Evolutionary conservation across 2,113 vertebrate species (phyloP), one percentile per base, ranked within the genome.

Genomic region (Stegastes partitus): DNA sequence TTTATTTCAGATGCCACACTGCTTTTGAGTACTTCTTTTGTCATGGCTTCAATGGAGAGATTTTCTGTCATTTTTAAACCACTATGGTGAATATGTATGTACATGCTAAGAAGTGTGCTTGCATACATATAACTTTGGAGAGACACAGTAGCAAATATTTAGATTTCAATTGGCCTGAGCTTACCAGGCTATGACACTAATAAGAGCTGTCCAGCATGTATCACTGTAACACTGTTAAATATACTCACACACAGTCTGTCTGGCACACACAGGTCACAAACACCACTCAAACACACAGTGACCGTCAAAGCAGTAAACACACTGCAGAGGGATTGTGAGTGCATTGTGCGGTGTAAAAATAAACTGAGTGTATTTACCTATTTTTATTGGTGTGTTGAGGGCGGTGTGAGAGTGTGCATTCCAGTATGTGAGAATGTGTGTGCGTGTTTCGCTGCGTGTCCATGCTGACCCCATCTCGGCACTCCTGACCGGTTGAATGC

Each of bases 401-500:
- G 45, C 16, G 14, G 94, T 95, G 95, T 93, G 92, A 90, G 91
- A 95, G 92, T 93, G 91, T 74, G 87, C 69, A 94, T 63, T 49
- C 31, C 31, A 50, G 26, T 77, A 34, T 77, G 63, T 53, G 23
- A 34, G 28, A 37, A 11, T 19, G 68, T 57, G 59, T 80, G 66
- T n/a, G 80, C 56, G 53, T 14, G 67, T 49, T 18, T 55, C 31
- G 65, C 58, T 78, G 84, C 72, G 88, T 84, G 86, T 85, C 79
- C 73, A 86, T 1, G 49, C 85, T 93, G 92, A 94, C 93, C 93
- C 91, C 90, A 91, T 92, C 92, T 92, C 93, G 92, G 94, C 93
- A 92, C 94, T 95, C 95, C 95, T 97, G 96, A 97, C 97, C 96
- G 96, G 96, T 95, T 96, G 96, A 95, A 96, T 96, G 96, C 93